phyloP scores from a whole-genome alignment of 2,888 invertebrate species.

The Phoenoteleia sp. region DNA sequence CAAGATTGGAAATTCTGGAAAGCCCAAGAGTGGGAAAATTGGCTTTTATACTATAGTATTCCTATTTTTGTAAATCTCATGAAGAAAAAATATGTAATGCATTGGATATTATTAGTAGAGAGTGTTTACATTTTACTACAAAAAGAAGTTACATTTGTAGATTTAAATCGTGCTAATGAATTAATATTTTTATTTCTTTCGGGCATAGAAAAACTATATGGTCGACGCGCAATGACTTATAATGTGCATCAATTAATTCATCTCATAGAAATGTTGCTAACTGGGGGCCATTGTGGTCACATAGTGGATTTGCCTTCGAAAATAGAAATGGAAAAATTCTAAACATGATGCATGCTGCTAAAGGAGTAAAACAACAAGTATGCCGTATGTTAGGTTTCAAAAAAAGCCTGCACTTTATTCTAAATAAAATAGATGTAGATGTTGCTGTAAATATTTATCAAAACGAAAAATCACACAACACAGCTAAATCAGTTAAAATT shows the following conservation, averaged over 20 bases:
- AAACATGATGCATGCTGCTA: neutral
- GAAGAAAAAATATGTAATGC: neutral
- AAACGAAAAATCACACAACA: neutral
- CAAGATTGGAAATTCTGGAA: conserved; percentile 33
- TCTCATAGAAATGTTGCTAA: neutral
- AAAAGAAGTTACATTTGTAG: neutral
- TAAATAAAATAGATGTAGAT: neutral
- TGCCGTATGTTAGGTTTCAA: neutral
- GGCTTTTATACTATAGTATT: neutral
- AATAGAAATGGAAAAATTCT: conserved; percentile 18
- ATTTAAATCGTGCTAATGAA: conserved; percentile 12
- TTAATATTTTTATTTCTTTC: neutral
- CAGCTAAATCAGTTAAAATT: neutral
- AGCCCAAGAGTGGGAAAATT: conserved; percentile 33
- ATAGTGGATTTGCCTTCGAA: conserved; percentile 12
- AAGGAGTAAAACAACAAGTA: conserved; percentile 13
- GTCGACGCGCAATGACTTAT: conserved; percentile 12
- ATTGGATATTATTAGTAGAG: neutral
- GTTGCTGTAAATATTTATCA: too few relatives aligned
- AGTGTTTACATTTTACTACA: neutral
- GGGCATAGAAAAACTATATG: neutral
- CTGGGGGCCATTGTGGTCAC: conserved; percentile 2
- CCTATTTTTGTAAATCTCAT: neutral
- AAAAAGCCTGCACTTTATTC: neutral
- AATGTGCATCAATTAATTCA: conserved; percentile 49